Evolutionary conservation across 2,797 vertebrate species (phyloP), one percentile per base, ranked within the genome.

Genomic region (Tenualosa ilisha): DNA sequence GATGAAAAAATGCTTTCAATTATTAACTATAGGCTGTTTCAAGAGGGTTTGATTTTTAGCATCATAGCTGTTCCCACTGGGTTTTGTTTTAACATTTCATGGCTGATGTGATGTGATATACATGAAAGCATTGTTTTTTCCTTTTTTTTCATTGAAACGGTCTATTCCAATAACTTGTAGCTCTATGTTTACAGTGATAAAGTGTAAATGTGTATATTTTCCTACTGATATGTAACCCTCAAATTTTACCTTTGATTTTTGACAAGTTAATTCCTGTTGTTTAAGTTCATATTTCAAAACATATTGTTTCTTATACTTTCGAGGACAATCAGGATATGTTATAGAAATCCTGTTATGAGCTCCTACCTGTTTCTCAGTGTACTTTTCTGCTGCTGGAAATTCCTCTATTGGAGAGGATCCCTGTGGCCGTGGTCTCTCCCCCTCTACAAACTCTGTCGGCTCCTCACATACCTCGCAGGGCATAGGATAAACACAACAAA

Each of bases 331-430:
- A 46, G 82, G 81, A 17, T 72, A 75, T 68, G 51, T 83, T 75
- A 46, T 7, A 26, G 31, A 68, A 84, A 79, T 31, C 37, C 50
- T 22, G 75, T 50, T 37, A 24, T 83, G 54, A 17, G 37, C 2
- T 11, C n/a, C 68, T 92, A 96, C 98, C 96, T 96, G 94, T 91
- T 94, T 94, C 89, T 94, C 93, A 83, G 20, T 79, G 26, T 95
- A 95, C 65, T 95, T 94, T 13, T 96, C 96, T 86, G 95, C 95
- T 79, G 91, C 1, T 0, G 94, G 92, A 85, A 90, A 98, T 87
- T 99, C 98, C 54, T 98, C 98, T 81, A 99, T 96, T 0, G 98
- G 98, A 2, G 98, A 99, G 20, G 98, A 99, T 85, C 98, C 98
- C 88, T 99, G 98, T 51, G 98, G 98, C 4, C 97, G 96, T 20